Evolutionary conservation across 2,797 vertebrate genomes (phyloP), one percentile per base, ranked within the genome.

Genomic region (Garrulus glandarius): DNA sequence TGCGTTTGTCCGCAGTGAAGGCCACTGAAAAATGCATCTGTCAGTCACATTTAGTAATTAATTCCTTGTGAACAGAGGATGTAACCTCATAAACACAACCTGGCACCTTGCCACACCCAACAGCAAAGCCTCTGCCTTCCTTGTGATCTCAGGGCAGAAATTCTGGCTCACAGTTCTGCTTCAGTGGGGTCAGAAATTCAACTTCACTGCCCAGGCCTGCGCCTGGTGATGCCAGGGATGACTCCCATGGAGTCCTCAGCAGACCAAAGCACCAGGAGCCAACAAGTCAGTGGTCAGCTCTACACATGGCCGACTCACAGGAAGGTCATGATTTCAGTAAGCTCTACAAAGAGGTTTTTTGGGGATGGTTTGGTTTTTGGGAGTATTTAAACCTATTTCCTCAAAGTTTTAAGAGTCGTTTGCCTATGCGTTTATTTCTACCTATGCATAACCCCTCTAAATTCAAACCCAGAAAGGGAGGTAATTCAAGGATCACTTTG

Each of bases 321-420:
- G 41, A 49, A 63, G 30, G 26, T 36, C 44, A 23, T 4, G 9
- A 49, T 74, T 70, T 60, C 76, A 71, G 16, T 26, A 47, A 52
- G 14, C 11, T 52, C 46, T 29, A 11, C 15, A 47, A 59, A 71
- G 19, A 24, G 15, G 1, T 0, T 0, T 3, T 6, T 43, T n/a
- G 0, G n/a, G 10, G 9, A 32, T 43, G 15, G 13, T 22, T 27
- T 30, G n/a, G 2, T 32, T 64, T 37, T 10, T 16, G 3, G 13
- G 27, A 34, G 4, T 53, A 22, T 74, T 67, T 56, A 83, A 83
- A 59, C 11, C 6, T 41, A 46, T 64, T 60, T 49, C 30, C 34
- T 52, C 46, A 34, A 9, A 44, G 19, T 32, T 80, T 47, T 52
- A 8, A 37, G 23, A 29, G 17, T 36, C 3, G 39, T 83, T n/a